A percentile compares a stretch with the other conserved stretches of the same genome.
Evolutionary conservation across 2,797 vertebrate species (phyloP).

Genomic region (Diplodus sargus): DNA sequence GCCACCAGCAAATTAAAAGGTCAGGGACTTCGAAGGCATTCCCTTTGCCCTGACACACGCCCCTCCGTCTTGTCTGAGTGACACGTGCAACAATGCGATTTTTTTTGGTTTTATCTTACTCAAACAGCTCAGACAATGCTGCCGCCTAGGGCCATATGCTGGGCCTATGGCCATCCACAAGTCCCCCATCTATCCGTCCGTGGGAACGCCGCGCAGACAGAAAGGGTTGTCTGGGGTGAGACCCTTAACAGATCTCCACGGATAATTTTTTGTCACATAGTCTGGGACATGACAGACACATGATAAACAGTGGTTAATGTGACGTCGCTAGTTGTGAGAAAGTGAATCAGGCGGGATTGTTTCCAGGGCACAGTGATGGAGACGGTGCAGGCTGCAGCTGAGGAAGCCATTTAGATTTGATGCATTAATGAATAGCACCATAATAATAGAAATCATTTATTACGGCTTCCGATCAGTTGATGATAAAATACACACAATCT

Average conservation of each 20-base stretch:
- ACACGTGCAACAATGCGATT: constrained; percentile 79
- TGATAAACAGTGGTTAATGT: constrained; percentile 35
- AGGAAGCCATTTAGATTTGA: constrained; percentile 10
- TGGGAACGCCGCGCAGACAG: constrained; percentile 79
- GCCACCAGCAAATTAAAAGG: constrained; percentile 76
- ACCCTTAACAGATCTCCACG: constrained; percentile 52
- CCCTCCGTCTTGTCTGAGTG: constrained; percentile 69
- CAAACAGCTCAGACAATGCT: constrained; percentile 80
- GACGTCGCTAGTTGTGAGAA: constrained; percentile 45
- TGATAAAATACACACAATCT: constrained; percentile 12
- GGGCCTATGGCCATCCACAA: constrained; percentile 66
- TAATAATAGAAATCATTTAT: constrained; percentile 11
- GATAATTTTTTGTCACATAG: constrained; percentile 53
- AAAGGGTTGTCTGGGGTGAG: constrained; percentile 66
- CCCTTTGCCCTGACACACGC: constrained; percentile 73
- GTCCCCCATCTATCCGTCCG: constrained; percentile 63
- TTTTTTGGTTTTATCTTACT: constrained; percentile 42
- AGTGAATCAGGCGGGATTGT: constrained; percentile 55
- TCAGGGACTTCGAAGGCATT: constrained; percentile 66
- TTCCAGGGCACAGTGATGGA: constrained; percentile 17
- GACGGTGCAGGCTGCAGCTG: constrained; percentile 10
- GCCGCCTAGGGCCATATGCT: constrained; percentile 80
- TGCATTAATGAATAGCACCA: constrained; percentile 9
- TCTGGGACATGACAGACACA: constrained; percentile 58
- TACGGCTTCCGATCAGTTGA: neutral